Conservation (phyloP, 2,888 invertebrate species). For the Tridacna gigas region DNA sequence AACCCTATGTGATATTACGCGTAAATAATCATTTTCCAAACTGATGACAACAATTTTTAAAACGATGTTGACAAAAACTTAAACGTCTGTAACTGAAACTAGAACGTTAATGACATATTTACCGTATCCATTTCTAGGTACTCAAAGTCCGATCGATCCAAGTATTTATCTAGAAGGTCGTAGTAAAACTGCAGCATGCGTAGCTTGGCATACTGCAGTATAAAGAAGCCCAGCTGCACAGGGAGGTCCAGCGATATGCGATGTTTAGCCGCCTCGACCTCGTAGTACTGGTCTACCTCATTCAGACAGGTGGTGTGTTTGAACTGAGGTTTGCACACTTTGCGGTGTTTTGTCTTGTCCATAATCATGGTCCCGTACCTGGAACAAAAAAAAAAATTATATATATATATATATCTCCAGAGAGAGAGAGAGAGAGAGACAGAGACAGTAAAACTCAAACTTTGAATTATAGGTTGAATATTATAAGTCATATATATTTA, state of each 20-base stretch:
- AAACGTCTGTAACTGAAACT: too few species aligned
- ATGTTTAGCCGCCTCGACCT: constrained; percentile 23
- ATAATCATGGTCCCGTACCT: constrained; percentile 52
- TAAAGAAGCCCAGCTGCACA: constrained; percentile 11
- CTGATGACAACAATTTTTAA: too few species aligned
- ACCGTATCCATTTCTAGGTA: constrained; percentile 20
- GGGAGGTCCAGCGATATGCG: constrained; percentile 18
- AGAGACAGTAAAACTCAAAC: too few species aligned
- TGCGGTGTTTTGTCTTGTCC: constrained; percentile 46
- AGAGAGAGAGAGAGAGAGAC: too few species aligned
- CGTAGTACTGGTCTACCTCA: constrained; percentile 11
- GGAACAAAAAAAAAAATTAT: too few species aligned
- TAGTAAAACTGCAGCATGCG: constrained; percentile 28
- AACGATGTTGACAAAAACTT: too few species aligned
- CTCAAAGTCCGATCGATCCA: constrained; percentile 18
- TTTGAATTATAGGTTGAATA: too few species aligned
- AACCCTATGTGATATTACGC: too few species aligned
- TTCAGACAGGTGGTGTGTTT: constrained; percentile 16
- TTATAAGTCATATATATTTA: too few species aligned
- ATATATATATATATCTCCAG: too few species aligned
- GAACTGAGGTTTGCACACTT: not conserved
- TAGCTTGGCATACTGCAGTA: constrained; percentile 17
- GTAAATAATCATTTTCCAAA: too few species aligned
- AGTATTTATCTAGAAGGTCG: constrained; percentile 18
- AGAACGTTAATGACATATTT: too few species aligned